Percentiles rank a stretch among this genome's conserved stretches.
Evolutionary conservation across 2,797 vertebrate species (phyloP).

Genomic region (Syndactyla subalaris): DNA sequence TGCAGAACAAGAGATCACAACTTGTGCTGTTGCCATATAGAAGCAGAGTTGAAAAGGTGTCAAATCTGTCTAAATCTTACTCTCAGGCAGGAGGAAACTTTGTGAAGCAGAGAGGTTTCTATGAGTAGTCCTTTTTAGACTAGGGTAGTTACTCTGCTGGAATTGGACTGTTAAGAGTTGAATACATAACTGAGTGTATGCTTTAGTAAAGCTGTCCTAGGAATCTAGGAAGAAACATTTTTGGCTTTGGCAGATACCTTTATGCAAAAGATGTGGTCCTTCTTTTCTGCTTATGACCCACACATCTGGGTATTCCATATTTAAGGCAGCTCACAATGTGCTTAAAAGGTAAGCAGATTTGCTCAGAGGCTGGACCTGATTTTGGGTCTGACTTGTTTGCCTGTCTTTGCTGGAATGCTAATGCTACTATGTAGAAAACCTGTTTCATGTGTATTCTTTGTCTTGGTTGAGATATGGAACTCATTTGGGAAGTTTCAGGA

Average conservation of each 20-base stretch:
- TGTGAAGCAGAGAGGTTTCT: not conserved
- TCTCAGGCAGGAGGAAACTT: not conserved
- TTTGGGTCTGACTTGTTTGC: not conserved
- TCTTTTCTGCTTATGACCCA: not conserved
- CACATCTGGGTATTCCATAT: not conserved
- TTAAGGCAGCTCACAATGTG: not conserved
- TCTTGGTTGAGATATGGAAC: not conserved
- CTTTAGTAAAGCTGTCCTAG: not conserved
- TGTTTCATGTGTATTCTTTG: not conserved
- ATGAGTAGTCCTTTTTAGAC: not conserved
- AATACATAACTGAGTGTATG: not conserved
- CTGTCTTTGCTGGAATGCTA: not conserved
- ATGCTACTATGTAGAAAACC: not conserved
- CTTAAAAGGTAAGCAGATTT: not conserved
- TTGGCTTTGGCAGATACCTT: not conserved
- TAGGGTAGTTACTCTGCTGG: not conserved
- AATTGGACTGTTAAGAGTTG: not conserved
- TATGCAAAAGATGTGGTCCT: not conserved
- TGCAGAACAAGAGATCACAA: not conserved
- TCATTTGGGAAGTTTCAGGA: not conserved
- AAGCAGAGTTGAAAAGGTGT: not conserved
- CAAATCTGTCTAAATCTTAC: not conserved
- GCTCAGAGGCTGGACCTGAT: not conserved
- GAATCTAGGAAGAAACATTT: not conserved
- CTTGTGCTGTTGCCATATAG: not conserved